Conservation (phyloP, 2,797 vertebrate species). For the Philypnodon macrostomus region DNA sequence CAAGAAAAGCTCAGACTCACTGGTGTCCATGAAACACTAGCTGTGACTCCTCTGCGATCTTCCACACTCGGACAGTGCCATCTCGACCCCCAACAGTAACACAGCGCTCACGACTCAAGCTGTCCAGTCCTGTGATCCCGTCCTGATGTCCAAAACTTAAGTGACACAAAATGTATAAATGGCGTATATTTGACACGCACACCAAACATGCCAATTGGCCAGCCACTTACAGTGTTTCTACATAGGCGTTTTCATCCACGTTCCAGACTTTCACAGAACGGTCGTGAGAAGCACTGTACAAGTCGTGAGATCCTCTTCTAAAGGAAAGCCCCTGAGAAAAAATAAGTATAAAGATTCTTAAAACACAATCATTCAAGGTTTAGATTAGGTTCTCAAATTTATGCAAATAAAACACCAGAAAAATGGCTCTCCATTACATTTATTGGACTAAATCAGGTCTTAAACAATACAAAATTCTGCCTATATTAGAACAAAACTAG, state of each 20-base stretch:
- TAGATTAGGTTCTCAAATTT: no score
- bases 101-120: conserved; percentile 90
- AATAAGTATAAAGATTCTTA: no score
- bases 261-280: conserved; percentile 97
- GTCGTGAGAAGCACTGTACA: conserved; percentile 93
- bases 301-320: conserved; percentile 87
- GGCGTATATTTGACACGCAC: neutral
- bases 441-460: no score
- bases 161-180: neutral
- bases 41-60: conserved; percentile 94
- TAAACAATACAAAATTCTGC: no score
- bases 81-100: conserved; percentile 92
- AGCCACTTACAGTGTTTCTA: conserved; percentile 91
- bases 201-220: neutral
- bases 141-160: conserved; percentile 94
- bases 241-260: conserved; percentile 89
- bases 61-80: conserved; percentile 90
- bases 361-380: no score
- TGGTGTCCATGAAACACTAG: conserved; percentile 92
- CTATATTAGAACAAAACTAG: no score
- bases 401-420: no score
- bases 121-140: conserved; percentile 86
- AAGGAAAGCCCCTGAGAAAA: conserved; percentile 87
- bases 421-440: no score
- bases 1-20: conserved; percentile 73